These are phyloP conservation scores for Proterorhinus semilunaris DNA, from an alignment of 2,113 vertebrate genomes.

Conservation along the genomic window DNA sequence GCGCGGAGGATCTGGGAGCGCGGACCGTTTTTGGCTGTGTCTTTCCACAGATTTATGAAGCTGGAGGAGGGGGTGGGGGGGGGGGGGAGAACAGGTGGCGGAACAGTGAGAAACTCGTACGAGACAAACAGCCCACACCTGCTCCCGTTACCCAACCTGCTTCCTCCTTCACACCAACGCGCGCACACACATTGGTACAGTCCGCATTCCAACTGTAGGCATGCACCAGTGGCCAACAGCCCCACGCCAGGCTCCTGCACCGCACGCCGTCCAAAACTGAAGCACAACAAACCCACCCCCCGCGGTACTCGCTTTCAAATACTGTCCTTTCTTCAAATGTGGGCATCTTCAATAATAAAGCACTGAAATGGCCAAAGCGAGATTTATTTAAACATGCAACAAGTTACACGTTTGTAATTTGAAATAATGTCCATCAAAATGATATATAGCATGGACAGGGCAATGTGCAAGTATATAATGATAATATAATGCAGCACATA, in stretches of 20 bases:
- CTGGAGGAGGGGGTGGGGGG: constrained; percentile 1
- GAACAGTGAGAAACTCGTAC: constrained; percentile 60
- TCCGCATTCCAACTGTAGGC: not conserved
- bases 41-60: not conserved
- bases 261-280: not conserved
- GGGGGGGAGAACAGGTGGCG: constrained; percentile 79
- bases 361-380: no score
- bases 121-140: constrained; percentile 80
- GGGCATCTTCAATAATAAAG: no score
- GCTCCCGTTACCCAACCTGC: constrained; percentile 82
- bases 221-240: not conserved
- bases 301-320: not conserved
- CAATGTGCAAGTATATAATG: no score
- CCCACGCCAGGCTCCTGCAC: not conserved
- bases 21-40: not conserved
- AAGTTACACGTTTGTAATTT: no score
- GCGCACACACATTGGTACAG: not conserved
- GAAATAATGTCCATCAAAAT: no score
- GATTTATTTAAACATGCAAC: no score
- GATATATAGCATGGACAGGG: no score
- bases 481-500: no score
- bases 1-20: not conserved
- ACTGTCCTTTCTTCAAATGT: no score
- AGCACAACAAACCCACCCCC: not conserved
- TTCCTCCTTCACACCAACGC: constrained; percentile 57